Conservation (phyloP, 2,113 vertebrate species). For the Psettodes erumei region DNA sequence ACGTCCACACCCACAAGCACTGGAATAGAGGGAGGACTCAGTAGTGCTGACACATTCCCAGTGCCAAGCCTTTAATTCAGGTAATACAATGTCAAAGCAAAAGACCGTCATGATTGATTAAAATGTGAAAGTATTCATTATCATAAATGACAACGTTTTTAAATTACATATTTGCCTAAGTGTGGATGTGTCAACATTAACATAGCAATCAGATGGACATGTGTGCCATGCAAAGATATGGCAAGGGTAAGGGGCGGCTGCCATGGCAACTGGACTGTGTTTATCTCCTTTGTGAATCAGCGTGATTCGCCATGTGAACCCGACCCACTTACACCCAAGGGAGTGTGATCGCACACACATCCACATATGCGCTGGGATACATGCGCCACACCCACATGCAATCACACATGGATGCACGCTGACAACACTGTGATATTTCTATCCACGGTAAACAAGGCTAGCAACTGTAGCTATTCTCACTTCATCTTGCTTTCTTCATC, state of each 20-base stretch:
- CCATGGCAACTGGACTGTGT: conserved; percentile 59
- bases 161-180: not conserved
- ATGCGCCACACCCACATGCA: conserved; percentile 31
- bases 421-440: conserved; percentile 21
- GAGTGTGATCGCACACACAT: conserved; percentile 39
- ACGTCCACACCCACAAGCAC: conserved; percentile 48
- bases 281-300: conserved; percentile 60
- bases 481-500: conserved; percentile 28
- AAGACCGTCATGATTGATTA: conserved; percentile 4
- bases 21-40: conserved; percentile 42
- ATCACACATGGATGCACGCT: conserved; percentile 34
- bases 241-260: conserved; percentile 30
- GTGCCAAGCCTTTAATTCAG: conserved; percentile 5
- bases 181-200: conserved; percentile 17
- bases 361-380: not conserved
- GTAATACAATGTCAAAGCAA: conserved; percentile 13
- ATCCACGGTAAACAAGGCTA: conserved; percentile 19
- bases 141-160: conserved; percentile 6
- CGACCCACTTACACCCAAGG: conserved; percentile 64
- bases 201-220: conserved; percentile 43
- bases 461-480: not conserved
- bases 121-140: not conserved
- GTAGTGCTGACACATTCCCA: conserved; percentile 28
- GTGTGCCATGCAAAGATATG: conserved; percentile 47
- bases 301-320: conserved; percentile 61